Evolutionary conservation across 2,888 invertebrate species (phyloP), one percentile per base, ranked within the genome.

Genomic region (Serrognathus titanus): DNA sequence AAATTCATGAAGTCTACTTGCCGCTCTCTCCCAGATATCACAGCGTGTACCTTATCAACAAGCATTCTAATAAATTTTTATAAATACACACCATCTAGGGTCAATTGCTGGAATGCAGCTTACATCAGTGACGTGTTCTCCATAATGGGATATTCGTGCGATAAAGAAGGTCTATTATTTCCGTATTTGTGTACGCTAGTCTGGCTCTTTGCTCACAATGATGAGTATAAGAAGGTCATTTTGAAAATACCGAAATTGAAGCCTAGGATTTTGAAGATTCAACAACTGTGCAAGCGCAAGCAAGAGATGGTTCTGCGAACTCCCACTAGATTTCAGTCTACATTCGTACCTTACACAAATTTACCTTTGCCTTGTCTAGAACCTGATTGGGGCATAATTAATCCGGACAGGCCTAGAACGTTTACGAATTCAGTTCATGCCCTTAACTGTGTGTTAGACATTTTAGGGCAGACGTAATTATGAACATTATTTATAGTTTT

Each of bases 1-100:
- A 58, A 69, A 6, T 68, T 76, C 24, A 66, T 81, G 24, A 65
- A 58, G 3, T 63, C 67, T 9, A 70, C 82, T 2, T 84, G 83
- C 68, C 79, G 86, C 60, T 86, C 87, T 24, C 75, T 83, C 51
- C 84, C 85, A 2, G 85, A 86, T 68, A 79, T 84, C 64, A 80
- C 82, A 62, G 79, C 83, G 47, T 78, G 83, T 47, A 79, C 80
- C 43, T 76, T 77, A 11, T 82, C 82, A 0, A 78, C 82, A 3
- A 79, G 81, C 12, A 82, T 89, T 43, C 80, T 90, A 36, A 82
- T 89, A 43, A 89, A 88, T 69, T 75, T 90, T 60, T 81, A 84
- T 9, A 83, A 88, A 55, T 86, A 85, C 65, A 78, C 78, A 50
- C 75, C 79, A 48, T 87, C 87, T 0, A 84, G 81, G 8, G 79